Evolutionary conservation across 2,797 vertebrate species (phyloP).

Genomic region (Poecilia wingei): DNA sequence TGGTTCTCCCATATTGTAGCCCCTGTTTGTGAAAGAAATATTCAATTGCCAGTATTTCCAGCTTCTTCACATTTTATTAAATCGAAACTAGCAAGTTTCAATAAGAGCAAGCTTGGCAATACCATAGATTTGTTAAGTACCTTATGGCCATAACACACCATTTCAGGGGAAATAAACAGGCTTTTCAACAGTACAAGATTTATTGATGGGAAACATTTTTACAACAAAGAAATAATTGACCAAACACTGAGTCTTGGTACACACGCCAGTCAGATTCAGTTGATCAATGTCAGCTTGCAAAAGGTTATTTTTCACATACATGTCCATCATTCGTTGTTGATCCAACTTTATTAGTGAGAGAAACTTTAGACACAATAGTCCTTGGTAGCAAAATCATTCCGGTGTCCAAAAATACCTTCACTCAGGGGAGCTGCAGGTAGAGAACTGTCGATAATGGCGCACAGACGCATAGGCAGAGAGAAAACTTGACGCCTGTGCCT

Average conservation of each 20-base stretch:
- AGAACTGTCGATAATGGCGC: conserved; percentile 35
- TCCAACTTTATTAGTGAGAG: neutral
- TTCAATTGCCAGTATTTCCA: neutral
- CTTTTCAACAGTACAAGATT: neutral
- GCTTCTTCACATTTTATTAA: conserved; percentile 26
- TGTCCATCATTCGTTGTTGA: neutral
- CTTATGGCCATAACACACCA: neutral
- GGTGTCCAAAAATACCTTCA: conserved; percentile 49
- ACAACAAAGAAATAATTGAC: neutral
- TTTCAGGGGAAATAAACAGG: neutral
- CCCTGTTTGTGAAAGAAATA: neutral
- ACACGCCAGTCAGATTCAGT: neutral
- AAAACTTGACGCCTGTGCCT: conserved; percentile 12
- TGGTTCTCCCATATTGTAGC: neutral
- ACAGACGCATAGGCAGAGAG: conserved; percentile 20
- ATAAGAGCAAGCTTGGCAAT: neutral
- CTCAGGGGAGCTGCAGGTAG: conserved; percentile 30
- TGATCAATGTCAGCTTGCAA: neutral
- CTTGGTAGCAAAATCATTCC: neutral
- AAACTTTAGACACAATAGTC: neutral
- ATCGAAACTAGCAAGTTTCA: neutral
- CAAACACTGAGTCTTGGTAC: neutral
- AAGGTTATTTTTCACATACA: neutral
- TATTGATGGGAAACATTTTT: neutral
- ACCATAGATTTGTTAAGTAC: too few relatives aligned